Evolutionary conservation across 2,113 vertebrate genomes (phyloP), one percentile per base, ranked within the genome.

Genomic region (Himantopus leucocephalus): DNA sequence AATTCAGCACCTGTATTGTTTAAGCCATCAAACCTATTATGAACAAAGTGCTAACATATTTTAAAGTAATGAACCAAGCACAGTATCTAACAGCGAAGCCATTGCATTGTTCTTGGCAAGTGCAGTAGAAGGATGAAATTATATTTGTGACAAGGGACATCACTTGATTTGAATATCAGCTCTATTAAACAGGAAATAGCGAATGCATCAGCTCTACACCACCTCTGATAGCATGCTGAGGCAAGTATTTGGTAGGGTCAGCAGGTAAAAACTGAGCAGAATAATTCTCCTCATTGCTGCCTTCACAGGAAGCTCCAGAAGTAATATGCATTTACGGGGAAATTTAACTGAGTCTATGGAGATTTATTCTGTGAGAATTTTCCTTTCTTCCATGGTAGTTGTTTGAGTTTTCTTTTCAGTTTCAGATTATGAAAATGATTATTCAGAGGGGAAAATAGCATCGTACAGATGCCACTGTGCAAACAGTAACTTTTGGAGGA

Each of bases 61-160:
- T 89, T 95, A 80, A 86, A 47, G 81, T 64, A 93, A 91, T 90
- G 85, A 95, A 84, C 39, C 85, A 77, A 94, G 88, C 53, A 84
- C 43, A n/a, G 26, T 63, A 43, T 73, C 62, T 75, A 68, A 64
- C n/a, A 86, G 81, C 0, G 2, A 86, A 45, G 63, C 68, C 35
- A 32, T 27, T 41, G 67, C 35, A 50, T 82, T 94, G 43, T 60
- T 86, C 77, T 50, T 55, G 59, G 81, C 34, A 64, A 91, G 32
- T 23, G 43, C 12, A 3, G 48, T 22, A 72, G 76, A 68, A 91
- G 72, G 77, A 80, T 89, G 85, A 83, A 89, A 93, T 95, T 80
- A n/a, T 41, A 88, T 77, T 91, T 86, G 76, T 93, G 76, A 93
- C 80, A 89, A 56, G 84, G 68, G 68, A 76, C 59, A 80, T 76